Evolutionary conservation across 92 coral and sea anemone species (phyloP), one percentile per base, ranked within the genome.

Genomic region (Blastomussa wellsi): DNA sequence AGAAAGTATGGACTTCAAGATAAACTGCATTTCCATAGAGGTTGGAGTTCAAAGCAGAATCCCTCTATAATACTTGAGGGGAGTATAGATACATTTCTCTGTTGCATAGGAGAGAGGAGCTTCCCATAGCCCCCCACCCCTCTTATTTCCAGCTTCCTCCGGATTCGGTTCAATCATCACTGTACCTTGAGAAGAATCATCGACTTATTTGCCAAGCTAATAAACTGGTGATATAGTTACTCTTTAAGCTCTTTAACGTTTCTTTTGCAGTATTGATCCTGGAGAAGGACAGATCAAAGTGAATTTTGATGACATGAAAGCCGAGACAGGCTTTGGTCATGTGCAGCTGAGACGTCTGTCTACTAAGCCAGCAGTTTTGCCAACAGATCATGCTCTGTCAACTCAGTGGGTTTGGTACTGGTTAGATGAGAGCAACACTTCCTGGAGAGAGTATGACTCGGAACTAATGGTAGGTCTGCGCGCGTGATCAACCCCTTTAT

Each of bases 321-420:
- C 83, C 28, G 83, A 28, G 44, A 86, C 82, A 49, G 86, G 86
- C 22, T 79, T 89, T 80, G 83, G 84, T 33, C 49, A 44, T 52
- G 81, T 89, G 20, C 33, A 41, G 65, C 48, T 89, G 76, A 82
- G 87, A 39, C 88, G 95, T 36, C 93, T 88, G 35, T 92, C 92
- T 62, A 92, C 95, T 5, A 84, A 84, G 76, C 90, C 95, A 8
- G 83, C 59, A 35, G 86, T 74, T 14, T 82, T 26, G 19, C 74
- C 81, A 24, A 79, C 88, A 70, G 92, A 69, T 37, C 84, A 80
- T 77, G 76, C 83, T 59, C 74, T 90, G 53, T 80, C 88, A 33
- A 93, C 98, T 49, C 76, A 81, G 44, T 95, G 98, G 98, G 49
- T 81, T 59, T 95, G 98, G 98, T 91, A 89, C 79, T 89, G 92